These are phyloP conservation scores for Malurus leucopterus DNA, from an alignment of 2,797 vertebrate species.

Conservation along the genomic window DNA sequence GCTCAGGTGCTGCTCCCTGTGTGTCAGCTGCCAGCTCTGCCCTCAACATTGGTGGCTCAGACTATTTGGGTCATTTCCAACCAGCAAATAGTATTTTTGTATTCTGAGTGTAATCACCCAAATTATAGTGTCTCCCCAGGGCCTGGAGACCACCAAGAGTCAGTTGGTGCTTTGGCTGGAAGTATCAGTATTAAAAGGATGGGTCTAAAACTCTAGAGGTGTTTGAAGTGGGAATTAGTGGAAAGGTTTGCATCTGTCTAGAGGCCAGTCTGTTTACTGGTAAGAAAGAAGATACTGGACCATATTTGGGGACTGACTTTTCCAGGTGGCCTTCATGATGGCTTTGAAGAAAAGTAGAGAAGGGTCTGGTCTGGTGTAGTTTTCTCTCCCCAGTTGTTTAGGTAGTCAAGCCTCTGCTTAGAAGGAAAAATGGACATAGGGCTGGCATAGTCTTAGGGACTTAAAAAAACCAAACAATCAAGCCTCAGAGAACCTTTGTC, in stretches of 20 bases:
- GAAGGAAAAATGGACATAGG: not conserved
- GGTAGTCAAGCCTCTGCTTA: not conserved
- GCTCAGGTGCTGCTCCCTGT: not conserved
- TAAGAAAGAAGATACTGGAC: not conserved
- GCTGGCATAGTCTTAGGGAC: not conserved
- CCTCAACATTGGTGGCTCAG: not conserved
- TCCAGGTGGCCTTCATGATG: not conserved
- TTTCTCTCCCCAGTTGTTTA: not conserved
- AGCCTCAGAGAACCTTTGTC: not conserved
- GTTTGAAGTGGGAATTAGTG: not conserved
- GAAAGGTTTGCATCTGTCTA: not conserved
- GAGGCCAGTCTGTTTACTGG: not conserved
- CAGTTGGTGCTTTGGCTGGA: not conserved
- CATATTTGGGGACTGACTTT: not conserved
- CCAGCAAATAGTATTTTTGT: not conserved
- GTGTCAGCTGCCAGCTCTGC: not conserved
- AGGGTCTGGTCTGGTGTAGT: not conserved
- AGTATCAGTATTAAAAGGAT: not conserved
- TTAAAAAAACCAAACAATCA: not conserved
- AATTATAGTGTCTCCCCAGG: not conserved
- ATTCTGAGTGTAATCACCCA: not conserved
- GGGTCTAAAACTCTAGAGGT: not conserved
- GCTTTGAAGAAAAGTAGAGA: not conserved
- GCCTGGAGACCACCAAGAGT: not conserved
- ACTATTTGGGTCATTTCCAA: not conserved